A percentile compares a stretch with the other conserved stretches of the same genome.
These are phyloP conservation scores for Holacanthella duospinosa DNA, from an alignment of 2,888 invertebrate species.

Conservation along the genomic window DNA sequence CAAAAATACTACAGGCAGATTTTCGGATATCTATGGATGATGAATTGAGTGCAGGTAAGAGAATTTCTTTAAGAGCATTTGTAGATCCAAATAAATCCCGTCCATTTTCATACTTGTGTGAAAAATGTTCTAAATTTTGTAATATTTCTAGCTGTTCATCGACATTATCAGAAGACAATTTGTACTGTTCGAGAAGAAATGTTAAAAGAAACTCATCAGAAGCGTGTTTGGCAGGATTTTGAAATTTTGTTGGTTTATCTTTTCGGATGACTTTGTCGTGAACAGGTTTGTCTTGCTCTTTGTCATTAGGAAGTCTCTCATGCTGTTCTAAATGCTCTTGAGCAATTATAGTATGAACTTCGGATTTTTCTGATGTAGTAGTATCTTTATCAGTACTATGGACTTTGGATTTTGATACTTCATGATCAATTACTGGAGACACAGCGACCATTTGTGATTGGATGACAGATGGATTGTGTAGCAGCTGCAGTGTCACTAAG, in stretches of 20 bases:
- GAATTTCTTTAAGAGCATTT: conserved; percentile 26
- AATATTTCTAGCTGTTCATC: conserved; percentile 32
- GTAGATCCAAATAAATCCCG: conserved; percentile 29
- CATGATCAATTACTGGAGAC: not conserved
- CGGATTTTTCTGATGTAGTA: conserved; percentile 16
- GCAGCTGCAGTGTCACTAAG: not conserved
- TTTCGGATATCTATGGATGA: conserved; percentile 24
- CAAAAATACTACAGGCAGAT: conserved; percentile 30
- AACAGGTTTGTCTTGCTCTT: not conserved
- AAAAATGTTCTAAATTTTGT: conserved; percentile 31
- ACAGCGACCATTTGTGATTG: not conserved
- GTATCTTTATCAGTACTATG: not conserved
- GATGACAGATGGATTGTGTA: not conserved
- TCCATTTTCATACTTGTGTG: conserved; percentile 36
- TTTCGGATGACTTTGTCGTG: conserved; percentile 17
- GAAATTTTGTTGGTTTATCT: conserved; percentile 26
- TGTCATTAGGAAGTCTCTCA: conserved; percentile 4
- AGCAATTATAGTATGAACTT: conserved; percentile 28
- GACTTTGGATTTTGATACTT: not conserved
- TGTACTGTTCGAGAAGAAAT: conserved; percentile 31
- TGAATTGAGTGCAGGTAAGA: conserved; percentile 33
- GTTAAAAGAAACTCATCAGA: conserved; percentile 27
- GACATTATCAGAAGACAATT: conserved; percentile 17
- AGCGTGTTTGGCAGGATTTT: conserved; percentile 30
- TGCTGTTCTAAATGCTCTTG: conserved; percentile 17